A percentile compares a stretch with the other conserved stretches of the same genome.
Conservation (phyloP, 2,888 invertebrate species). For the Pycnomerus fuliginosus region DNA sequence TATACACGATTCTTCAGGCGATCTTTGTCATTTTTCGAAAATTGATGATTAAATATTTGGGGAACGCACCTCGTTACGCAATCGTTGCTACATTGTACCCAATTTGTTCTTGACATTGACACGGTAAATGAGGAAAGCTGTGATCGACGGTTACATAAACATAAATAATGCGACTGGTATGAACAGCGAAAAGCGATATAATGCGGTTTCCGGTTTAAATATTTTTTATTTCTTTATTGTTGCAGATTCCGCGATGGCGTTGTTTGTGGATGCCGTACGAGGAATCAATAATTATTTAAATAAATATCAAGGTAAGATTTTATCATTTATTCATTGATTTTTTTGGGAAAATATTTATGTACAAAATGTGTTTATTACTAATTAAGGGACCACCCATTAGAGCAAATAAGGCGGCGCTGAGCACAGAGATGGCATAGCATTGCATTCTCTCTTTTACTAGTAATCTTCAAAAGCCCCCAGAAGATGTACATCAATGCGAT, state of each 20-base stretch:
- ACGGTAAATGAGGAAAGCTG: slow-evolving; percentile 6
- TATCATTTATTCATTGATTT: slow-evolving; percentile 7
- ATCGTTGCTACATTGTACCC: not conserved
- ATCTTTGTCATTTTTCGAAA: too few species aligned
- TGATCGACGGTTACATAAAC: slow-evolving; percentile 9
- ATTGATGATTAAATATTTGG: not conserved
- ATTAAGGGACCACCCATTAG: too few species aligned
- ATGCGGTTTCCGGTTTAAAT: too few species aligned
- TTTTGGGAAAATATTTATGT: too few species aligned
- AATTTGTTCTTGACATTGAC: slow-evolving; percentile 22
- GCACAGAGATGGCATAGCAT: too few species aligned
- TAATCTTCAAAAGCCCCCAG: too few species aligned
- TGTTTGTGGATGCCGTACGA: slow-evolving; percentile 77
- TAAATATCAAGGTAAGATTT: slow-evolving; percentile 76
- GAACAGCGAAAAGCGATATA: too few species aligned
- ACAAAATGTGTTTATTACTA: too few species aligned
- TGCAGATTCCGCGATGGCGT: slow-evolving; percentile 70
- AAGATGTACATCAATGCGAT: too few species aligned
- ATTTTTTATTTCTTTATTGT: slow-evolving; percentile 44
- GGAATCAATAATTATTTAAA: slow-evolving; percentile 78
- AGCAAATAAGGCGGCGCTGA: too few species aligned
- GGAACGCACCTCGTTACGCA: not conserved
- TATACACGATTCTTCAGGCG: too few species aligned
- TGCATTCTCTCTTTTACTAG: too few species aligned
- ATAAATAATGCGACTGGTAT: not conserved